phyloP scores from a whole-genome alignment of 2,113 vertebrate genomes.

The Myocastor coypus region DNA sequence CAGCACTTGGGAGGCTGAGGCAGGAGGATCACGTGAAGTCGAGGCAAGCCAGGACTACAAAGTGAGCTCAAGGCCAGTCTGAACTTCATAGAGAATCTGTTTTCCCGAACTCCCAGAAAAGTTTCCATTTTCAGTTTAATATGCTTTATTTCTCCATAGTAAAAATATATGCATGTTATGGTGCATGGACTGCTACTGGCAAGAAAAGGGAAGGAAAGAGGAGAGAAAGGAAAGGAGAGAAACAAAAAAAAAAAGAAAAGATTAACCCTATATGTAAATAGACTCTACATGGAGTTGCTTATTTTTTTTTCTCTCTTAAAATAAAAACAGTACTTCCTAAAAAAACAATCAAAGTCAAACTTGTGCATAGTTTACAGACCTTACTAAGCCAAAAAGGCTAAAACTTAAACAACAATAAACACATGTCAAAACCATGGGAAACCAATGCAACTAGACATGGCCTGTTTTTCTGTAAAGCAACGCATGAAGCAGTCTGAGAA shows the following conservation, averaged over 20 bases:
- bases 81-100: too few species aligned
- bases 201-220: neutral
- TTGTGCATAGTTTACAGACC: neutral
- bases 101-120: too few species aligned
- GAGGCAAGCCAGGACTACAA: too few species aligned
- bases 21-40: too few species aligned
- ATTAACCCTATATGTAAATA: neutral
- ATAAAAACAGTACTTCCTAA: neutral
- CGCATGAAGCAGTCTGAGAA: neutral
- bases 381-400: neutral
- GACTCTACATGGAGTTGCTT: neutral
- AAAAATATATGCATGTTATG: neutral
- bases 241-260: neutral
- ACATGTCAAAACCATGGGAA: neutral
- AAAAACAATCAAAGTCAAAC: conserved; percentile 9
- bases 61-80: too few species aligned
- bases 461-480: neutral
- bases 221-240: neutral
- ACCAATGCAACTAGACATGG: neutral
- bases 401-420: neutral
- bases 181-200: neutral
- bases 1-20: too few species aligned
- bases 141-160: conserved; percentile 26
- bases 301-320: neutral
- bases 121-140: neutral